These are phyloP conservation scores for Acanthisitta chloris DNA, from an alignment of 2,113 vertebrate species.

Conservation along the genomic window DNA sequence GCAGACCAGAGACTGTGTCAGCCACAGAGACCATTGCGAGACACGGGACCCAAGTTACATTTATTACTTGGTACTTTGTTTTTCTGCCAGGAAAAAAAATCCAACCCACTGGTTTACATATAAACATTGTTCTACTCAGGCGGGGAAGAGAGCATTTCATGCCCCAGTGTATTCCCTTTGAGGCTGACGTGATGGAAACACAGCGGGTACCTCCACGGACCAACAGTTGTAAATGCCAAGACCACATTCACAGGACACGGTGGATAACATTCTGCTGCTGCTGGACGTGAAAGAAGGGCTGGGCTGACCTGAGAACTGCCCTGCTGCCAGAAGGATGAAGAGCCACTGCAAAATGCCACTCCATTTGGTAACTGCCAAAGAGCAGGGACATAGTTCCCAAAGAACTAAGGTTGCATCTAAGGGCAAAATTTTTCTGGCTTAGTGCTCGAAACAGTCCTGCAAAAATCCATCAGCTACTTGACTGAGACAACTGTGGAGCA, in stretches of 20 bases:
- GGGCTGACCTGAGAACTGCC: background rate
- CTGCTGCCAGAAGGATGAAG: background rate
- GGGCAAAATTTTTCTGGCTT: background rate
- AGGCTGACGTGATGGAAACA: background rate
- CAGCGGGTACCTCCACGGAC: background rate
- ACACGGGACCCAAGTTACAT: background rate
- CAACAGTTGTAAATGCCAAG: background rate
- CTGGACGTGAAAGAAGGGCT: background rate
- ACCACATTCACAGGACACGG: rapidly evolving
- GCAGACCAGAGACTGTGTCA: background rate
- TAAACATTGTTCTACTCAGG: background rate
- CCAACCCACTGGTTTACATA: background rate
- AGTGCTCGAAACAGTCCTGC: background rate
- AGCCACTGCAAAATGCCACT: background rate
- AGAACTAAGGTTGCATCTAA: background rate
- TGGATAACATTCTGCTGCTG: background rate
- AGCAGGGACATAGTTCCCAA: background rate
- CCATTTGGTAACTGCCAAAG: background rate
- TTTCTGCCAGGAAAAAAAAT: background rate
- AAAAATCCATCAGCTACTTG: background rate
- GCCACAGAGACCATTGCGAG: background rate
- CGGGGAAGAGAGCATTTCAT: background rate
- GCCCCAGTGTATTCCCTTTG: background rate
- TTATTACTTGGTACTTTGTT: background rate
- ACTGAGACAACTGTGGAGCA: background rate